Evolutionary conservation across 2,888 invertebrate genomes (phyloP).

Genomic region (Polyommatus icarus): DNA sequence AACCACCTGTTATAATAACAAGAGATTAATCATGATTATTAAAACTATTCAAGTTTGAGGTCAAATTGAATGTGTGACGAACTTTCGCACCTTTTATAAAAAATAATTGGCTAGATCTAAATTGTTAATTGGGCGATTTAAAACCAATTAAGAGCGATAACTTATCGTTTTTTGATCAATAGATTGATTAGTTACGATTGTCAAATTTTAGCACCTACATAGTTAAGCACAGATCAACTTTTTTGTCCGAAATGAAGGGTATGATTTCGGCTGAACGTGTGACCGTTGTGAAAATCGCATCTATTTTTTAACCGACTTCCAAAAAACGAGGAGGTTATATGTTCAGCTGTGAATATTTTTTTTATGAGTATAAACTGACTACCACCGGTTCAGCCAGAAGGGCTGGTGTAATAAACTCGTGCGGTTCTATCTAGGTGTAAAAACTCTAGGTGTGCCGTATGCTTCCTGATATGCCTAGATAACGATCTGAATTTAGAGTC

Average conservation of each 20-base stretch:
- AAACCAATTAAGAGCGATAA: background rate
- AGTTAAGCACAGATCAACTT: background rate
- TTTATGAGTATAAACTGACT: too few relatives aligned
- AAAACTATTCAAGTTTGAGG: background rate
- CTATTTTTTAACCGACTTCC: too few relatives aligned
- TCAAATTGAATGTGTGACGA: background rate
- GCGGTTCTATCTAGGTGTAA: too few relatives aligned
- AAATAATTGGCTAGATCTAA: background rate
- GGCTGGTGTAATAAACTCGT: background rate
- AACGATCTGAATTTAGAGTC: too few relatives aligned
- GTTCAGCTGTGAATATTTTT: too few relatives aligned
- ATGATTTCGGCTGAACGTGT: background rate
- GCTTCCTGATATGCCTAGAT: too few relatives aligned
- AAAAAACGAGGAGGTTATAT: too few relatives aligned
- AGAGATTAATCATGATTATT: background rate
- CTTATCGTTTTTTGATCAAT: background rate
- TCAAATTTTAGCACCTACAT: background rate
- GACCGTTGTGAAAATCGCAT: background rate
- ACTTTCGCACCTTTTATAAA: background rate
- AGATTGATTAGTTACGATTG: background rate
- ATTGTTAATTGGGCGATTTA: background rate
- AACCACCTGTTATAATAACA: background rate
- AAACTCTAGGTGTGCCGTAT: too few relatives aligned
- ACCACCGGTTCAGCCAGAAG: too few relatives aligned
- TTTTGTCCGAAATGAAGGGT: background rate